Evolutionary conservation across 2,888 invertebrate species (phyloP).

Genomic region (Aporophyla lueneburgensis): DNA sequence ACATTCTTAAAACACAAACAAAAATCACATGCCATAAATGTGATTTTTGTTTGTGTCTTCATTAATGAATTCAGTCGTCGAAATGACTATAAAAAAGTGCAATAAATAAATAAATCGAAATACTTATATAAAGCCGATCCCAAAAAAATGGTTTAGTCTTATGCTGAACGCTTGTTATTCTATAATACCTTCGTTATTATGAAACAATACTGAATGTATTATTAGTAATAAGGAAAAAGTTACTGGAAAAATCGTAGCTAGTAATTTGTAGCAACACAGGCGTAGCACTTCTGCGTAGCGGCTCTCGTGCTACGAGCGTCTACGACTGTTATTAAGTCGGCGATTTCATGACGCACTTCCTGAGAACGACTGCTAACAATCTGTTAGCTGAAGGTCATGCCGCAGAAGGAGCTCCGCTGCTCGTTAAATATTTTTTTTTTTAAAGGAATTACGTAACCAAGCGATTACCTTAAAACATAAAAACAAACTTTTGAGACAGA

Average conservation of each 20-base stretch:
- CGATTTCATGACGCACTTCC: conserved; percentile 62
- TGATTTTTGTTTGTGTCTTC: too few species aligned
- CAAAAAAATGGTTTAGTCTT: not conserved
- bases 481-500: conserved; percentile 4
- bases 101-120: too few species aligned
- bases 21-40: too few species aligned
- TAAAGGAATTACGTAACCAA: not conserved
- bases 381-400: conserved; percentile 42
- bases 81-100: too few species aligned
- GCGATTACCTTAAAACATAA: not conserved
- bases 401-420: not conserved
- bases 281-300: conserved; percentile 45
- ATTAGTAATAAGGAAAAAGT: not conserved
- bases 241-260: conserved; percentile 4
- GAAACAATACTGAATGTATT: conserved; percentile 2
- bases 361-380: conserved; percentile 47
- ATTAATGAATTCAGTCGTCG: too few species aligned
- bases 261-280: conserved; percentile 7
- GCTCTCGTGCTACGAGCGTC: conserved; percentile 45
- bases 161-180: not conserved
- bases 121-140: too few species aligned
- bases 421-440: conserved; percentile 5
- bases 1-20: too few species aligned
- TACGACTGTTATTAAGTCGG: conserved; percentile 48
- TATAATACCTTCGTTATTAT: not conserved